These are phyloP conservation scores for Polydrusus pterygomalis DNA, from an alignment of 2,888 invertebrate species.

Conservation along the genomic window DNA sequence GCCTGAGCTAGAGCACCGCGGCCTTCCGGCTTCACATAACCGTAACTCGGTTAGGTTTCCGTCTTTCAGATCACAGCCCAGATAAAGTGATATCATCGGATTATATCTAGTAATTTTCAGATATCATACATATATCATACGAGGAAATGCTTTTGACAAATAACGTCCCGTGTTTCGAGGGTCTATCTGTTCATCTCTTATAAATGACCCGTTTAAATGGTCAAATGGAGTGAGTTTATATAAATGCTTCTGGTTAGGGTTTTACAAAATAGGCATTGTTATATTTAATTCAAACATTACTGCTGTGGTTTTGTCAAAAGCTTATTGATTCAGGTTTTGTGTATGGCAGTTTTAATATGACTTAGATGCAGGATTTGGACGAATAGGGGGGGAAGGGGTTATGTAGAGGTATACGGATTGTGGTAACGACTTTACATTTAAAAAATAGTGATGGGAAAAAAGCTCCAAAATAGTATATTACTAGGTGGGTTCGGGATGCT, in stretches of 20 bases:
- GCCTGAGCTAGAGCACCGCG: conserved; percentile 48
- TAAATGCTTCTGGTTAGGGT: conserved; percentile 40
- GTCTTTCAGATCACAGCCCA: conserved; percentile 51
- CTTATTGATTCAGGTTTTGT: too few relatives aligned
- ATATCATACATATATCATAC: conserved; percentile 60
- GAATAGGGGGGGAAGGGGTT: too few relatives aligned
- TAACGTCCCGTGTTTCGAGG: conserved; percentile 60
- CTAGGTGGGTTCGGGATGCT: too few relatives aligned
- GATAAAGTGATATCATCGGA: conserved; percentile 58
- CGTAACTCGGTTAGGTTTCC: conserved; percentile 57
- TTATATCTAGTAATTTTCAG: conserved; percentile 59
- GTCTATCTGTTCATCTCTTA: conserved; percentile 61
- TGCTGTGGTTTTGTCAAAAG: too few relatives aligned
- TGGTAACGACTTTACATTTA: too few relatives aligned
- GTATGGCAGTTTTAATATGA: too few relatives aligned
- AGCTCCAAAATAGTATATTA: too few relatives aligned
- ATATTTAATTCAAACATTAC: too few relatives aligned
- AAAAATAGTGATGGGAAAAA: too few relatives aligned
- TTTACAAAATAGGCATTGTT: conserved; percentile 26
- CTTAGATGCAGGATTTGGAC: too few relatives aligned
- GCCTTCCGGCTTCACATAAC: conserved; percentile 60
- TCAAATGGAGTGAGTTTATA: conserved; percentile 47
- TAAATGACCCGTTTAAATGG: conserved; percentile 61
- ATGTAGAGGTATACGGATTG: too few relatives aligned
- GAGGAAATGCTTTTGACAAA: conserved; percentile 62